Evolutionary conservation across 2,113 vertebrate genomes (phyloP).

Genomic region (Centrocercus urophasianus): DNA sequence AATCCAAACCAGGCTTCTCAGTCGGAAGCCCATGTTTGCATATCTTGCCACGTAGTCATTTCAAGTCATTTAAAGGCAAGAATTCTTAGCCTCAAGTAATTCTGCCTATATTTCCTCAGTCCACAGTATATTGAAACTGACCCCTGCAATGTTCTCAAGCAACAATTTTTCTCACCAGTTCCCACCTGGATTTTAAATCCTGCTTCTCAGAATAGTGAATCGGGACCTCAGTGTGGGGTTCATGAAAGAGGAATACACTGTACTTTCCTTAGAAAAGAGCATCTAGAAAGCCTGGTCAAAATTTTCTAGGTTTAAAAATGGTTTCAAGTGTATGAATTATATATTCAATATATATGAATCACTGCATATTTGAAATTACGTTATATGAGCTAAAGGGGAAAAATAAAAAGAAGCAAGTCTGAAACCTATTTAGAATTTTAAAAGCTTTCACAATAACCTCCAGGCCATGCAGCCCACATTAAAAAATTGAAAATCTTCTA

Average conservation of each 20-base stretch:
- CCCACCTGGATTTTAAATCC: slow-evolving; percentile 66
- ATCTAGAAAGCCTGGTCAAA: slow-evolving; percentile 3
- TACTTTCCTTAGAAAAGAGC: neutral
- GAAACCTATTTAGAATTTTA: slow-evolving; percentile 68
- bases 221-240: neutral
- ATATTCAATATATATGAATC: slow-evolving; percentile 3
- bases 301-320: slow-evolving; percentile 22
- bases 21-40: slow-evolving; percentile 52
- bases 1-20: slow-evolving; percentile 24
- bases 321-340: slow-evolving; percentile 6
- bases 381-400: slow-evolving; percentile 41
- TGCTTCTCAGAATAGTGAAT: slow-evolving; percentile 46
- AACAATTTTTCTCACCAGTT: slow-evolving; percentile 53
- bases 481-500: slow-evolving; percentile 64
- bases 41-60: slow-evolving; percentile 50
- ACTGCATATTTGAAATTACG: neutral
- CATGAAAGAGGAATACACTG: neutral
- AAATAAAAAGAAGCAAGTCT: slow-evolving; percentile 57
- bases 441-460: slow-evolving; percentile 65
- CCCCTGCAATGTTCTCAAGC: slow-evolving; percentile 62
- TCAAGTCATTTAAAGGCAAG: slow-evolving; percentile 61
- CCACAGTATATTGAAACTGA: slow-evolving; percentile 62
- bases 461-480: slow-evolving; percentile 52
- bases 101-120: slow-evolving; percentile 21
- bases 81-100: slow-evolving; percentile 55